A percentile compares a stretch with the other conserved stretches of the same genome.
phyloP scores from a whole-genome alignment of 1,140 invertebrate species.

The Drosophila sturtevanti region DNA sequence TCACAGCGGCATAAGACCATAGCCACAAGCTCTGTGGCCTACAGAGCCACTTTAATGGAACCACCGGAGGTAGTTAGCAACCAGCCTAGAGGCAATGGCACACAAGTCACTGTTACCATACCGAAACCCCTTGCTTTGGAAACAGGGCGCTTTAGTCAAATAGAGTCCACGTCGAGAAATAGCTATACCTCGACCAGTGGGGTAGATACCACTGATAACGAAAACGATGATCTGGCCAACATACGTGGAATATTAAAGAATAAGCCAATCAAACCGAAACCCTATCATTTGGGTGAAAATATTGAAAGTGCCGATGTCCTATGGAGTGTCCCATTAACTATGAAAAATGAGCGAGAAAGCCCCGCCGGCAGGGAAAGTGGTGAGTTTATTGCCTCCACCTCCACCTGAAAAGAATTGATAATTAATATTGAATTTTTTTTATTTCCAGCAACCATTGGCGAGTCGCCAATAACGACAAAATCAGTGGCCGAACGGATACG shows the following conservation, averaged over 20 bases:
- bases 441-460: constrained; percentile 23
- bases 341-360: constrained; percentile 54
- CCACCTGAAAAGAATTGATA: background rate
- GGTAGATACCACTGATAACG: constrained; percentile 82
- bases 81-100: constrained; percentile 32
- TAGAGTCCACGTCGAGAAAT: constrained; percentile 61
- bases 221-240: constrained; percentile 84
- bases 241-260: constrained; percentile 89
- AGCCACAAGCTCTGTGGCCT: constrained; percentile 66
- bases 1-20: constrained; percentile 47
- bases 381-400: constrained; percentile 20
- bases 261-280: constrained; percentile 87
- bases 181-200: constrained; percentile 79
- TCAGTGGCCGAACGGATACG: constrained; percentile 83
- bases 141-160: constrained; percentile 45
- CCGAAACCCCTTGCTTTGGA: constrained; percentile 39
- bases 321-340: constrained; percentile 83
- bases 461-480: constrained; percentile 67
- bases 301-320: constrained; percentile 83
- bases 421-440: background rate
- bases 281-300: constrained; percentile 87
- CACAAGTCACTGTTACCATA: constrained; percentile 65
- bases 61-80: constrained; percentile 59
- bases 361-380: constrained; percentile 49
- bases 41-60: constrained; percentile 70